A percentile compares a stretch with the other conserved stretches of the same genome.
These are phyloP conservation scores for Leiothrix lutea DNA, from an alignment of 2,113 vertebrate genomes.

Conservation along the genomic window DNA sequence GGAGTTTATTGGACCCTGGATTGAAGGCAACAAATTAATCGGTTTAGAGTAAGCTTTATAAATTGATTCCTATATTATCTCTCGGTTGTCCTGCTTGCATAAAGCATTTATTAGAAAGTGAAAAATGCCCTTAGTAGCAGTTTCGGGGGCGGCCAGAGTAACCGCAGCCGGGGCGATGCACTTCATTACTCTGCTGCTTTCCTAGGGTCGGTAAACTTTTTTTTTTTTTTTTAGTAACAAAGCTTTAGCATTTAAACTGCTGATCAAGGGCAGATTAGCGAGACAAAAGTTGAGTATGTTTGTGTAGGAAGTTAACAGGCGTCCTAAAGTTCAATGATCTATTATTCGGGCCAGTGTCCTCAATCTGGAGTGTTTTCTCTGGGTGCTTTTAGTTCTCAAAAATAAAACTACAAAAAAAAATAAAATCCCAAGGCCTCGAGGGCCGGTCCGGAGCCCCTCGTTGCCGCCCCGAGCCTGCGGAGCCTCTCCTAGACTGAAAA, in stretches of 20 bases:
- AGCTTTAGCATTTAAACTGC: slow-evolving; percentile 83
- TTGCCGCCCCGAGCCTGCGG: slow-evolving; percentile 54
- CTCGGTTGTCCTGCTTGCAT: slow-evolving; percentile 58
- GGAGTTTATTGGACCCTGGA: slow-evolving; percentile 74
- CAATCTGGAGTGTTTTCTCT: slow-evolving; percentile 3
- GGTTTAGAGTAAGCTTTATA: slow-evolving; percentile 81
- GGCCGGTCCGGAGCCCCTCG: slow-evolving; percentile 65
- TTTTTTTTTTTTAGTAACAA: slow-evolving; percentile 57
- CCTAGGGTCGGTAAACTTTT: slow-evolving; percentile 61
- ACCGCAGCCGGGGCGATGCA: slow-evolving; percentile 18
- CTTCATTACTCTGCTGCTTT: slow-evolving; percentile 47
- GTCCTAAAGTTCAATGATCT: slow-evolving; percentile 79
- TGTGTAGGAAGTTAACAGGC: slow-evolving; percentile 82
- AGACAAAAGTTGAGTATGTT: slow-evolving; percentile 84
- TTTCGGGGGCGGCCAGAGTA: slow-evolving; percentile 32
- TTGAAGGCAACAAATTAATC: slow-evolving; percentile 80
- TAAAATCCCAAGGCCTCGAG: slow-evolving; percentile 40
- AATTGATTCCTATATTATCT: slow-evolving; percentile 79
- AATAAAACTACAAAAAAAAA: not conserved
- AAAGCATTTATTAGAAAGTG: slow-evolving; percentile 70
- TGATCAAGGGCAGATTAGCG: slow-evolving; percentile 90
- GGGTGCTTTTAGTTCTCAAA: not conserved
- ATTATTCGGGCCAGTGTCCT: slow-evolving; percentile 74
- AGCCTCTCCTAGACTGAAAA: slow-evolving; percentile 70
- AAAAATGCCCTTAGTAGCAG: slow-evolving; percentile 19